Conservation (phyloP, 2,113 vertebrate species). For the Cynopterus brachyotis region DNA sequence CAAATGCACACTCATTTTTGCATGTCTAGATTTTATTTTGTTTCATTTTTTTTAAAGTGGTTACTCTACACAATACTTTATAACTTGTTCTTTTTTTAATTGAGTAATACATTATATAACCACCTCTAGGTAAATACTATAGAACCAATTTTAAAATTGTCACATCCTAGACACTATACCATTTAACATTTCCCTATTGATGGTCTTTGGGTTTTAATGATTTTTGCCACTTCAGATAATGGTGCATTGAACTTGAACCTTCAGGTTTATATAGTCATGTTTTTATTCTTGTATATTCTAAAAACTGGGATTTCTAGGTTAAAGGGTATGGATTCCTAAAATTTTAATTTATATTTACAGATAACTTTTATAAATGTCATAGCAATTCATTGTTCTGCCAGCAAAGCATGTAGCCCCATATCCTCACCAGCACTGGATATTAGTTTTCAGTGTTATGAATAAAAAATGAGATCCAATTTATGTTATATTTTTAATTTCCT, state of each 20-base stretch:
- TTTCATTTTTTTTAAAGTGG: not conserved
- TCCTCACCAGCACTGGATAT: not conserved
- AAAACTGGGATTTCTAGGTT: not conserved
- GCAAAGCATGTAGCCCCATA: not conserved
- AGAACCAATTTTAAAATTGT: not conserved
- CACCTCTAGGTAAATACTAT: not conserved
- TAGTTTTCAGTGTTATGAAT: not conserved
- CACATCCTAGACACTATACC: not conserved
- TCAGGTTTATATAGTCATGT: not conserved
- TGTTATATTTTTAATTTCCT: not conserved
- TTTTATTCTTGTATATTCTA: not conserved
- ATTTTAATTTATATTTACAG: not conserved
- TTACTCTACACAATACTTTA: not conserved
- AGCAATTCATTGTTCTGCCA: not conserved
- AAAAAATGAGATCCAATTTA: not conserved
- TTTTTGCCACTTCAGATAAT: not conserved
- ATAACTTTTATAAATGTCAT: not conserved
- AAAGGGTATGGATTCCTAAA: not conserved
- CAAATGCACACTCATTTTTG: not conserved
- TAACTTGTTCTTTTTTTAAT: not conserved
- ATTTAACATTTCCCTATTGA: not conserved
- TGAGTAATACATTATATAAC: not conserved
- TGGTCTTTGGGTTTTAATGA: not conserved
- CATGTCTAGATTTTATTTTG: not conserved
- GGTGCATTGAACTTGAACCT: not conserved